Conservation (phyloP, 2,797 vertebrate genomes). For the Dallia pectoralis region DNA sequence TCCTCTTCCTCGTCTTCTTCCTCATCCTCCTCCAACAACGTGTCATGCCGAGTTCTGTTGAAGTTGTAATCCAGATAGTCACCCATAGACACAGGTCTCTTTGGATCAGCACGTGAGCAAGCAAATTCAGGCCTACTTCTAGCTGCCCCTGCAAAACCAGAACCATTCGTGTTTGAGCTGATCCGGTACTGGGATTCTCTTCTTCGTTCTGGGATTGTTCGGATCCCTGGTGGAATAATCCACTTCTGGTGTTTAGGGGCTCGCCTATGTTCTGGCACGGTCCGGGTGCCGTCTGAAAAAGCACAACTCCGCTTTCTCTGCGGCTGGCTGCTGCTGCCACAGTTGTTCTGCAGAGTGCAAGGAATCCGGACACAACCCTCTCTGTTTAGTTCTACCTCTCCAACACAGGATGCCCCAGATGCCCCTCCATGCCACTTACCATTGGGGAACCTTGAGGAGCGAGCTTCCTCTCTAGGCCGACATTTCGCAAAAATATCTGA, state of each 20-base stretch:
- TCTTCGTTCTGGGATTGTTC: constrained; percentile 38
- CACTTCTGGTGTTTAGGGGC: constrained; percentile 16
- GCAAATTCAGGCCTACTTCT: constrained; percentile 31
- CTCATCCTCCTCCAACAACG: constrained; percentile 58
- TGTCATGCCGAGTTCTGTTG: constrained; percentile 49
- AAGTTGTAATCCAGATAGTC: constrained; percentile 66
- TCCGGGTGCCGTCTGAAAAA: background rate
- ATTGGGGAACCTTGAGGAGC: constrained; percentile 53
- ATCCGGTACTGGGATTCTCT: constrained; percentile 20
- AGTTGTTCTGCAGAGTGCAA: constrained; percentile 70
- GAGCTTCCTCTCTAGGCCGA: constrained; percentile 56
- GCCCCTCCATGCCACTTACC: constrained; percentile 49
- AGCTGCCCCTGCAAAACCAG: constrained; percentile 40
- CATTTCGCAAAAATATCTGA: constrained; percentile 43
- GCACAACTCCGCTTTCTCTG: constrained; percentile 39
- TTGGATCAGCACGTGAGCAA: constrained; percentile 49
- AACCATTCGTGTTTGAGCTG: constrained; percentile 53
- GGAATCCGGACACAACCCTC: constrained; percentile 78
- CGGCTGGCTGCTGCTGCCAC: constrained; percentile 37
- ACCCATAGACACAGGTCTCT: constrained; percentile 68
- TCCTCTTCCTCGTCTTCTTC: constrained; percentile 43
- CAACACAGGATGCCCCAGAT: constrained; percentile 56
- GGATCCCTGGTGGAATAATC: constrained; percentile 28
- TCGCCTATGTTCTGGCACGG: constrained; percentile 1
- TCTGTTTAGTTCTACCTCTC: constrained; percentile 79